Evolutionary conservation across 2,797 vertebrate genomes (phyloP).

Genomic region (Furcifer pardalis): DNA sequence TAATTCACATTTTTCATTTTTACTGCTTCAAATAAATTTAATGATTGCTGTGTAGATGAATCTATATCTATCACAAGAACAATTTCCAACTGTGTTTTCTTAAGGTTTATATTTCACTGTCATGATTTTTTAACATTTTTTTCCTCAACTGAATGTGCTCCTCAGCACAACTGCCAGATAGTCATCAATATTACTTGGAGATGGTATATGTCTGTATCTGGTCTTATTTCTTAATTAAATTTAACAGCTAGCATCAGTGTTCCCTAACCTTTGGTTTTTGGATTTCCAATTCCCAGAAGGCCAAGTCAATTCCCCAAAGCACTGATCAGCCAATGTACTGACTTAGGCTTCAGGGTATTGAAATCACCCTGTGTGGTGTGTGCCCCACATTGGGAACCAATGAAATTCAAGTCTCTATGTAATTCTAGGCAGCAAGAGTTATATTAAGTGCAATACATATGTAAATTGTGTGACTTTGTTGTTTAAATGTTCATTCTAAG

Average conservation of each 20-base stretch:
- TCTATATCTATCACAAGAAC: neutral
- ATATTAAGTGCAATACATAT: neutral
- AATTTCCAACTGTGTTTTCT: neutral
- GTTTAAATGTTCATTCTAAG: neutral
- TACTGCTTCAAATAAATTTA: constrained; percentile 28
- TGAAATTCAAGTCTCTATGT: neutral
- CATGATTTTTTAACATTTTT: neutral
- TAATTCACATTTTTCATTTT: constrained; percentile 23
- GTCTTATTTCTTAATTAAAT: neutral
- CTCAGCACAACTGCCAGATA: constrained; percentile 25
- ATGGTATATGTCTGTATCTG: neutral
- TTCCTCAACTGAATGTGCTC: constrained; percentile 30
- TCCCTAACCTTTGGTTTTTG: too few species aligned
- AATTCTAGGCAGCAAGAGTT: neutral
- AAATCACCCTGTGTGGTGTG: too few species aligned
- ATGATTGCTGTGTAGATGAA: neutral
- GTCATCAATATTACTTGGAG: neutral
- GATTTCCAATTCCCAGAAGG: too few species aligned
- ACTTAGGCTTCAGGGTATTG: too few species aligned
- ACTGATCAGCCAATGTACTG: too few species aligned
- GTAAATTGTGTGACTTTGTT: constrained; percentile 13
- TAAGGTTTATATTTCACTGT: constrained; percentile 23
- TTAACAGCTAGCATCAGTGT: too few species aligned
- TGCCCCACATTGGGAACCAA: too few species aligned
- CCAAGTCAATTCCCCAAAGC: too few species aligned